A percentile compares a stretch with the other conserved stretches of the same genome.
Evolutionary conservation across 1,140 invertebrate species (phyloP).

Genomic region (Hylaeus anthracinus): DNA sequence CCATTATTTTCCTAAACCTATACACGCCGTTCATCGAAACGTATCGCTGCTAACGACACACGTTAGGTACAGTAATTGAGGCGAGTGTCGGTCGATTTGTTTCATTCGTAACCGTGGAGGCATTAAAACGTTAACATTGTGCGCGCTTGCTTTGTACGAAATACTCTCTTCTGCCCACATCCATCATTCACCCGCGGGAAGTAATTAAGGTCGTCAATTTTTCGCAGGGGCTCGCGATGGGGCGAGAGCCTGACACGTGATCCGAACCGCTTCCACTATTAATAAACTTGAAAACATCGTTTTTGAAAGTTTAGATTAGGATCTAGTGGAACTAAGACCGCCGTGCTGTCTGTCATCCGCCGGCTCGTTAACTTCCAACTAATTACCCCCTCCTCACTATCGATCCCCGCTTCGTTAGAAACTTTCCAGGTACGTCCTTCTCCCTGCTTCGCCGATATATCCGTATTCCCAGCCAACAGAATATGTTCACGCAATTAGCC

Average conservation of each 20-base stretch:
- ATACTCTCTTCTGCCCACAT: not conserved
- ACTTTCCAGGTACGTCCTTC: constrained; percentile 40
- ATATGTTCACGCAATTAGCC: constrained; percentile 22
- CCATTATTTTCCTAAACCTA: not conserved
- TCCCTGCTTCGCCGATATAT: not conserved
- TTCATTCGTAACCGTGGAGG: constrained; percentile 4
- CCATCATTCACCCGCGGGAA: not conserved
- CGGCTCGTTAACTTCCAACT: constrained; percentile 23
- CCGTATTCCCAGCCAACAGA: not conserved
- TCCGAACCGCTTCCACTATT: constrained; percentile 10
- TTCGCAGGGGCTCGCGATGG: not conserved
- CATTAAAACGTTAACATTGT: constrained; percentile 14
- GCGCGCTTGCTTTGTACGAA: not conserved
- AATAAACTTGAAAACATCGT: constrained; percentile 28
- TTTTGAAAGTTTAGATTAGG: constrained; percentile 58
- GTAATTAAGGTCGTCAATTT: constrained; percentile 30
- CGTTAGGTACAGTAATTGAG: not conserved
- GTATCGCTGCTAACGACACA: not conserved
- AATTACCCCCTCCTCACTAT: constrained; percentile 15
- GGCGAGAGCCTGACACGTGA: constrained; percentile 13
- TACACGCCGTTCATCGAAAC: not conserved
- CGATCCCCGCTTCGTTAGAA: constrained; percentile 49
- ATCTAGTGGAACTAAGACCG: constrained; percentile 66
- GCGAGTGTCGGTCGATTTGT: not conserved
- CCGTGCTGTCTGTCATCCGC: constrained; percentile 60